Evolutionary conservation across 1,140 invertebrate species (phyloP), one percentile per base, ranked within the genome.

Genomic region (Drosophila teissieri): DNA sequence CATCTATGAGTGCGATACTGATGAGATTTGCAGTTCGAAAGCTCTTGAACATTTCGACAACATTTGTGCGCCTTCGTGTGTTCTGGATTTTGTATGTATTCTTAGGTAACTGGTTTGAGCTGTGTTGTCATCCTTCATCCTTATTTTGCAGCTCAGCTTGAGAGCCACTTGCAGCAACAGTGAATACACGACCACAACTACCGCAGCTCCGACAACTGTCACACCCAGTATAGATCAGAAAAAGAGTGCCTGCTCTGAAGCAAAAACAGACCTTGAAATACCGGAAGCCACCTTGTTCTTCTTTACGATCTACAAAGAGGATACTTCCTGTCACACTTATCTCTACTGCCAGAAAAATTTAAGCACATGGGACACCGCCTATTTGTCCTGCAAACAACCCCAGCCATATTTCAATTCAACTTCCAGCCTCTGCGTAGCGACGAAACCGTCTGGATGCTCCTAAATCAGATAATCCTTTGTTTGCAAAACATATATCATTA

Each of bases 31-130:
- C 17, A 51, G 27, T 8, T 4, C 36, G 1, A 8, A 17, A 31
- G 58, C 34, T 10, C 27, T 40, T 0, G 0, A 3, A 1, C 0
- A 1, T 0, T 22, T 31, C 12, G 0, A 4, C 1, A 60, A 17
- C 14, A 22, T 73, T 14, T 73, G 69, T 40, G 24, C 52, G 15
- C 48, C 69, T 12, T 40, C 58, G 4, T 61, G 58, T 37, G 52
- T 3, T 14, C 22, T 17, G 11, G 3, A 57, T 19, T 61, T 8
- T 57, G 58, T 61, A 17, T 5, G 58, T 61, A 31, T 19, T 17
- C 15, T 8, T 19, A 3, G 3, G 0, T 11, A 22, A 22, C 10
- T 56, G 2, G 11, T 3, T 19, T 2, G 0, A 8, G 4, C 10
- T 27, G 2, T 10, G 24, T 27, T 39, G 1, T n/a, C 4, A 39